Evolutionary conservation across 1,140 invertebrate species (phyloP), one percentile per base, ranked within the genome.

Genomic region (Prorops nasuta): DNA sequence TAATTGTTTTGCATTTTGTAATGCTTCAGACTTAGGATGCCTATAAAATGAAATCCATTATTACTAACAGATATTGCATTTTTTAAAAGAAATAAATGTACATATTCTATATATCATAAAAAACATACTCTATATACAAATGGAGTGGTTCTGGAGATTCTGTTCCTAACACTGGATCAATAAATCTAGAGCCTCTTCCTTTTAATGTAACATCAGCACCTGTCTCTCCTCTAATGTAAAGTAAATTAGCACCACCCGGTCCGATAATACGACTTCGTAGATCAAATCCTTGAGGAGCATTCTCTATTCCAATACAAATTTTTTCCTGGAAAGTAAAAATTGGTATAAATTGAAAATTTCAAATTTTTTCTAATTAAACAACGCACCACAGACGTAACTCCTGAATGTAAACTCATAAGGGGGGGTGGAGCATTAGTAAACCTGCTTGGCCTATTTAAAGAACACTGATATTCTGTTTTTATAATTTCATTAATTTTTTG

Each of bases 101-200:
- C n/a, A n/a, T n/a, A n/a, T n/a, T 28, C 4, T 28, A 28, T 6
- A 28, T 28, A 28, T 28, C 15, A 18, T 18, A 42, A 42, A 35
- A 37, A 47, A 39, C 80, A 80, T 74, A 86, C 81, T 89, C 86
- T 55, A 91, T 79, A 61, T 84, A 86, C 49, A 92, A 79, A 74
- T 91, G 87, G 64, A 92, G 78, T n/a, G 88, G 88, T 67, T 92
- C 89, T 52, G 84, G 80, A 56, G 87, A 85, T 72, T 92, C 88
- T 54, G 76, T 66, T 24, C 83, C 83, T 47, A 81, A 72, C 42
- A 66, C 66, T 16, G 81, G 74, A 61, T 88, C 86, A 14, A 84
- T 60, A 66, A 83, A 86, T 42, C 84, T 83, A 1, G 85, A 87
- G 16, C 84, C 84, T 59, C 83, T 81, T 37, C 86, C 88, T 64